Evolutionary conservation across 2,797 vertebrate species (phyloP).

Genomic region (Alca torda): DNA sequence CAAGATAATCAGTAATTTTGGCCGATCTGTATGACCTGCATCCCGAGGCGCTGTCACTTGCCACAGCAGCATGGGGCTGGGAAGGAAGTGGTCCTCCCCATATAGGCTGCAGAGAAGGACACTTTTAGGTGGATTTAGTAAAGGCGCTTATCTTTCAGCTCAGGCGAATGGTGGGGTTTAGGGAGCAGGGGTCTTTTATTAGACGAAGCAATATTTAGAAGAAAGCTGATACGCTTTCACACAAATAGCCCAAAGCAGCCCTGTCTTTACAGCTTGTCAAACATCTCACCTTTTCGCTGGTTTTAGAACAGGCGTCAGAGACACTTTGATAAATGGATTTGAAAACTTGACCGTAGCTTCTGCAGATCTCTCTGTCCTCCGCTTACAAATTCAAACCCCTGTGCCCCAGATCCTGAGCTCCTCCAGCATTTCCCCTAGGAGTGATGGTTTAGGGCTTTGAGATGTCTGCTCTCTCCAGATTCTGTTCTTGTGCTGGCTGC

Average conservation of each 20-base stretch:
- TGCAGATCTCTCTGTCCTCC: neutral
- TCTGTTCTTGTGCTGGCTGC: neutral
- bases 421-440: neutral
- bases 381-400: accelerated
- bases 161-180: neutral
- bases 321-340: neutral
- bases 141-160: neutral
- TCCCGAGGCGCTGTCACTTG: neutral
- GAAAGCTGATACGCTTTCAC: neutral
- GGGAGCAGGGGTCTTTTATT: neutral
- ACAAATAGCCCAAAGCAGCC: neutral
- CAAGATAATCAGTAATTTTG: neutral
- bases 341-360: neutral
- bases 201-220: neutral
- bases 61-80: neutral
- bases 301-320: neutral
- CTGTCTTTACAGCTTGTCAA: neutral
- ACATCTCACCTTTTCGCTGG: neutral
- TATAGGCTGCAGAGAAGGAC: neutral
- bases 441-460: neutral
- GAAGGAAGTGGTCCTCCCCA: accelerated
- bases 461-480: neutral
- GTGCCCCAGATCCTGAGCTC: neutral
- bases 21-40: accelerated
- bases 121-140: neutral